These are phyloP conservation scores for Varanus salvator DNA, from an alignment of 2,113 vertebrate genomes.

Conservation along the genomic window DNA sequence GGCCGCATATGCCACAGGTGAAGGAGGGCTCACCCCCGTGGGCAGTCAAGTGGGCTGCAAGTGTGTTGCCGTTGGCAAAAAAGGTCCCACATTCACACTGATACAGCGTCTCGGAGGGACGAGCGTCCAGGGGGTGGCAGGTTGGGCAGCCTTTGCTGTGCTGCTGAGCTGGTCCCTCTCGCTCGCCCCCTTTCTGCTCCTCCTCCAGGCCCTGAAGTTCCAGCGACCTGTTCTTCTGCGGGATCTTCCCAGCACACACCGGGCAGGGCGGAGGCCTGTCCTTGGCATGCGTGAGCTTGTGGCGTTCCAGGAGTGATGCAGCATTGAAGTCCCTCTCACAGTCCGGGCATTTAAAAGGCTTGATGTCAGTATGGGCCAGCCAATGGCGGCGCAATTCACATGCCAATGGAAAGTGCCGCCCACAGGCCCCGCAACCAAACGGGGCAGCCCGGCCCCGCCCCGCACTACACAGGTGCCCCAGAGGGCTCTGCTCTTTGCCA, in stretches of 20 bases:
- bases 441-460: conserved; percentile 53
- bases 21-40: conserved; percentile 68
- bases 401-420: conserved; percentile 60
- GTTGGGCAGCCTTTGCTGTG: conserved; percentile 38
- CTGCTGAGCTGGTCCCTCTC: conserved; percentile 23
- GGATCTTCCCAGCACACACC: not conserved
- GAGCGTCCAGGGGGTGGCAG: conserved; percentile 25
- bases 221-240: not conserved
- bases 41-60: conserved; percentile 68
- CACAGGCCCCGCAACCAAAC: conserved; percentile 65
- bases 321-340: conserved; percentile 87
- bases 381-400: conserved; percentile 69
- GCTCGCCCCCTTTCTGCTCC: conserved; percentile 15
- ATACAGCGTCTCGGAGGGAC: conserved; percentile 62
- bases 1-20: conserved; percentile 86
- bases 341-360: conserved; percentile 73
- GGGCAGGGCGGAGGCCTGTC: conserved; percentile 75
- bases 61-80: conserved; percentile 64
- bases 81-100: conserved; percentile 75
- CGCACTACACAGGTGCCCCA: conserved; percentile 28
- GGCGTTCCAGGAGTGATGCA: conserved; percentile 87
- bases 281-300: conserved; percentile 90
- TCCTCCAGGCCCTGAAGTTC: not conserved
- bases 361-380: conserved; percentile 69
- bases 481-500: conserved; percentile 33